Evolutionary conservation across 2,888 invertebrate genomes (phyloP), one percentile per base, ranked within the genome.

Genomic region (Anthrax anthrax): DNA sequence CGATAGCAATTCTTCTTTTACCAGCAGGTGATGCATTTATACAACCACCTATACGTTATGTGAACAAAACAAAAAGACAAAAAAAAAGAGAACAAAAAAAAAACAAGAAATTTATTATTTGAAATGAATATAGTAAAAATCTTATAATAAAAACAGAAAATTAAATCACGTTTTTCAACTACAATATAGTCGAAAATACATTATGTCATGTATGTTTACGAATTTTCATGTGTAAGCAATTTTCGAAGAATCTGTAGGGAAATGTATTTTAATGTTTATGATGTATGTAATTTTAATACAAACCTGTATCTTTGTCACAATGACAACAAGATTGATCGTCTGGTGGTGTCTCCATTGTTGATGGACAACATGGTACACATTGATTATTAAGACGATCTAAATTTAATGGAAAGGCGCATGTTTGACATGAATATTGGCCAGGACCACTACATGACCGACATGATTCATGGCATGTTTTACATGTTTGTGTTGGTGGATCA

Each of bases 1-100:
- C 72, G 58, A 74, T 75, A 2, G 80, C 78, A 52, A 81, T 83
- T 50, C 83, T 74, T 4, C 84, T 72, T 61, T 84, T 84, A 19
- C 82, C 84, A 44, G 81, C 81, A 46, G 81, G 80, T 2, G 81
- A 80, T 13, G 79, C 76, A 63, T 80, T 80, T 60, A 79, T 78
- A 61, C 84, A 84, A 56, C 80, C 80, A 53, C 82, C 83, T 83
- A 58, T 14, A 41, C 27, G 4, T 19, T 36, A 9, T 13, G 14
- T 36, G 36, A 16, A n/a, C 36, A 36, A 12, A 23, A 23, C 9
- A 37, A 2, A 17, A 17, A 37, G 6, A 3, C 40, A 50, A 51
- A 32, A 49, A 46, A 49, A 14, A 17, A 39, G 19, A 40, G 44
- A 23, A 32, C 23, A 32, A 32, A 5, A 4, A 32, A 32, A 32